These are phyloP conservation scores for Marcusenius ussheri DNA, from an alignment of 2,113 vertebrate genomes.

Conservation along the genomic window DNA sequence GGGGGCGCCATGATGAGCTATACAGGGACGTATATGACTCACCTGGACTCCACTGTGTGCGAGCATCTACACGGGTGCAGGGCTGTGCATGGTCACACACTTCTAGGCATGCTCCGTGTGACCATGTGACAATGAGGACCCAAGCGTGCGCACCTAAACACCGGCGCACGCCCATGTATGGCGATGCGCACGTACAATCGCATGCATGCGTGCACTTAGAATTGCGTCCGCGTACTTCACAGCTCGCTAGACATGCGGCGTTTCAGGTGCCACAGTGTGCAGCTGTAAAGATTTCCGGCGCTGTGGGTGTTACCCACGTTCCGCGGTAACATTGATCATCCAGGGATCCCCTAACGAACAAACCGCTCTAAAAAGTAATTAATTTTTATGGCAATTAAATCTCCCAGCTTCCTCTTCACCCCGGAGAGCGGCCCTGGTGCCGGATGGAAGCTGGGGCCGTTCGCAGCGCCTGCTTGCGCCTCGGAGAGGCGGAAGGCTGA, in stretches of 20 bases:
- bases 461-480: slow-evolving; percentile 5
- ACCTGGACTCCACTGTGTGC: not conserved
- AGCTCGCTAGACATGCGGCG: not conserved
- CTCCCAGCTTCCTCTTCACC: not conserved
- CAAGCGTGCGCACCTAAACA: not conserved
- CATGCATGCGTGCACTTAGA: not conserved
- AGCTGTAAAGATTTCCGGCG: not conserved
- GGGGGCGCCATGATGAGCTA: not conserved
- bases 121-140: not conserved
- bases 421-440: not conserved
- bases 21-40: not conserved
- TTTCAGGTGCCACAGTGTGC: not conserved
- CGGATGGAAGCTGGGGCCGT: not conserved
- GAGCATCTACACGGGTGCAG: not conserved
- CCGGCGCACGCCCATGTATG: not conserved
- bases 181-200: not conserved
- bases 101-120: not conserved
- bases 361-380: slow-evolving; percentile 20
- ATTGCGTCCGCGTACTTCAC: not conserved
- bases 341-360: not conserved
- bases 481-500: slow-evolving; percentile 34
- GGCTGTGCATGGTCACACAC: not conserved
- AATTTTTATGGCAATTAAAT: slow-evolving; percentile 19
- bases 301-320: not conserved
- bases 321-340: not conserved